Conservation (phyloP, 2,113 vertebrate genomes). For the Mus spicilegus region DNA sequence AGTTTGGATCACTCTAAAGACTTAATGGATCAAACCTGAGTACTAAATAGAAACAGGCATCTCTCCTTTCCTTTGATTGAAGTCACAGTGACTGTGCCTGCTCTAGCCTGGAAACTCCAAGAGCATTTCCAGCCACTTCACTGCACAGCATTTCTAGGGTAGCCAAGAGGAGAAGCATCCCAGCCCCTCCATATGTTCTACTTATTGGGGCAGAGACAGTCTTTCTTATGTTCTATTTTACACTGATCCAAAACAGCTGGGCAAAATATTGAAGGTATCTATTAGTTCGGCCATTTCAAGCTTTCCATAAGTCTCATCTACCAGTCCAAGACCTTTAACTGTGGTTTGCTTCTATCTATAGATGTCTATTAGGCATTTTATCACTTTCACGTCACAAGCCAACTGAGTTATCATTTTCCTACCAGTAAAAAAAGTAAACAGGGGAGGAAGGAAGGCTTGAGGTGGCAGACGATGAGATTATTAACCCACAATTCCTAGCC, state of each 20-base stretch:
- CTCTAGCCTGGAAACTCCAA: not conserved
- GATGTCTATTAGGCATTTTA: slow-evolving; percentile 62
- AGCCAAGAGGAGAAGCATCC: not conserved
- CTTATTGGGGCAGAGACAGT: not conserved
- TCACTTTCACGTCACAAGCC: slow-evolving; percentile 54
- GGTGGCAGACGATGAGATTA: slow-evolving; percentile 40
- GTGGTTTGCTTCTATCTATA: slow-evolving; percentile 64
- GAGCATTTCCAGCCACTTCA: not conserved
- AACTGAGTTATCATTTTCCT: slow-evolving; percentile 74
- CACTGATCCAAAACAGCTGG: not conserved
- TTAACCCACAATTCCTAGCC: not conserved
- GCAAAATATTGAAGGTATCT: not conserved
- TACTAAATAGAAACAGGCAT: not conserved
- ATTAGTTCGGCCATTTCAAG: not conserved
- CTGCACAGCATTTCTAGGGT: not conserved
- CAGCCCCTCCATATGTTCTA: not conserved
- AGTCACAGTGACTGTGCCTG: not conserved
- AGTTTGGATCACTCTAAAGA: not conserved
- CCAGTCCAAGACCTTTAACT: slow-evolving; percentile 37
- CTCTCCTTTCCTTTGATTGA: not conserved
- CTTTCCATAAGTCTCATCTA: not conserved
- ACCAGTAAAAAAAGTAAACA: not conserved
- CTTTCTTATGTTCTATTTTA: not conserved
- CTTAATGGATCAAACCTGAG: not conserved
- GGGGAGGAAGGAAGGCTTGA: not conserved